Base-by-base conservation (phyloP, 2,888 invertebrate species). In the Megastigmus dorsalis region DNA sequence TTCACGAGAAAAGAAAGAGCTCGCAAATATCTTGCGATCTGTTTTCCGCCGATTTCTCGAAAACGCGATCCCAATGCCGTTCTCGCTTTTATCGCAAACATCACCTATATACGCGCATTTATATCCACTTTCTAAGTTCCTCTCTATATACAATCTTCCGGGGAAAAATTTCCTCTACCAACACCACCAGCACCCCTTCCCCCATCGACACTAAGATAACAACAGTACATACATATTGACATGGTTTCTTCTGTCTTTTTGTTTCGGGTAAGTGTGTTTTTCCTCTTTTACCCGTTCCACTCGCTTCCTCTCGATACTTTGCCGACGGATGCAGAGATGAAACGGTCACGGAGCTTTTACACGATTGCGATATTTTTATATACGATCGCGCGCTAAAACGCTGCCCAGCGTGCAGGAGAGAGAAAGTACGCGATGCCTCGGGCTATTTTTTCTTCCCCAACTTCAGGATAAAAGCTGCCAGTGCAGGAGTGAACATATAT, bases 361-460 rank as follows among this genome's bases (percentile, higher is more conserved):
- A 20, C 70, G 69, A 74, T 77, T 75, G 71, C 71, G 62, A 72
- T 74, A 76, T 77, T 74, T 76, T 50, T 74, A 72, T 72, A 48
- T 62, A 33, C 60, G 60, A 45, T 36, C 18, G 23, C 10, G 1
- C 3, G n/a, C 38, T 10, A 15, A 33, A 41, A 33, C n/a, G n/a
- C n/a, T n/a, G n/a, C n/a, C n/a, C n/a, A n/a, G n/a, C n/a, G 4
- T 28, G 13, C 10, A 10, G 30, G 55, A 6, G 7, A 57, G 15
- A 48, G 9, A 3, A 3, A 10, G 30, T n/a, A n/a, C 13, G 26
- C 2, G 15, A 30, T 15, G 26, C 9, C n/a, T 6, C 9, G 23
- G 5, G 26, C 45, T 30, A 6, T 33, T 28, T 0, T 55, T 59
- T 50, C 50, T 38, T 7, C 28, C 10, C n/a, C 2, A 13, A 23